phyloP scores from a whole-genome alignment of 2,113 vertebrate genomes.

The Phalacrocorax aristotelis region DNA sequence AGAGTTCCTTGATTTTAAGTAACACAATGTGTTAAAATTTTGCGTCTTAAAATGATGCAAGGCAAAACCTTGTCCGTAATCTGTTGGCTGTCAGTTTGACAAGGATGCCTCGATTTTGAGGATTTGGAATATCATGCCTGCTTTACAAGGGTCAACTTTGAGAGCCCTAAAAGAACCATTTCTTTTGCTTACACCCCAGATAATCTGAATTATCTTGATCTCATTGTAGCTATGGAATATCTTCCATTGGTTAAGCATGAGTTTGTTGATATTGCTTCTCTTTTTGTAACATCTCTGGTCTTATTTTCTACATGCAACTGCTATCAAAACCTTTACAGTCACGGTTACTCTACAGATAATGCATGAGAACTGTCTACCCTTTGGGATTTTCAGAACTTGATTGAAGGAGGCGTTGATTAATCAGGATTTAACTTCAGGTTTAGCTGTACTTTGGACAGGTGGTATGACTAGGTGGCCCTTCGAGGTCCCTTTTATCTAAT shows the following conservation, averaged over 20 bases:
- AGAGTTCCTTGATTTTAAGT: background rate
- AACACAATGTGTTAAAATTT: background rate
- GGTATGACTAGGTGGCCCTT: background rate
- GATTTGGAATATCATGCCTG: background rate
- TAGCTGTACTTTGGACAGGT: background rate
- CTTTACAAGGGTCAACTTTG: background rate
- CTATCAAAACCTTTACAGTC: background rate
- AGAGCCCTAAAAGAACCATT: background rate
- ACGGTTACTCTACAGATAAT: background rate
- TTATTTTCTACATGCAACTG: background rate
- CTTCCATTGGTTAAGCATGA: background rate
- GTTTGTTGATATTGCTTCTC: background rate
- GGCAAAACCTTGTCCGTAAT: background rate
- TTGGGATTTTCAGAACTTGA: background rate
- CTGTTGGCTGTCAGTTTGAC: no score
- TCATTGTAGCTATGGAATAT: background rate
- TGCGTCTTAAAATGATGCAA: background rate
- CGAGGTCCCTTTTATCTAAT: background rate
- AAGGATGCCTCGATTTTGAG: background rate
- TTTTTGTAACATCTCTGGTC: background rate
- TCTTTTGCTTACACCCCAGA: background rate
- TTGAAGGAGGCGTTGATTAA: background rate
- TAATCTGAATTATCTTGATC: background rate
- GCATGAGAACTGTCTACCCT: background rate
- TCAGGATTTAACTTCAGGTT: background rate